Evolutionary conservation across 2,888 invertebrate genomes (phyloP), one percentile per base, ranked within the genome.

Genomic region (Erebia epiphron): DNA sequence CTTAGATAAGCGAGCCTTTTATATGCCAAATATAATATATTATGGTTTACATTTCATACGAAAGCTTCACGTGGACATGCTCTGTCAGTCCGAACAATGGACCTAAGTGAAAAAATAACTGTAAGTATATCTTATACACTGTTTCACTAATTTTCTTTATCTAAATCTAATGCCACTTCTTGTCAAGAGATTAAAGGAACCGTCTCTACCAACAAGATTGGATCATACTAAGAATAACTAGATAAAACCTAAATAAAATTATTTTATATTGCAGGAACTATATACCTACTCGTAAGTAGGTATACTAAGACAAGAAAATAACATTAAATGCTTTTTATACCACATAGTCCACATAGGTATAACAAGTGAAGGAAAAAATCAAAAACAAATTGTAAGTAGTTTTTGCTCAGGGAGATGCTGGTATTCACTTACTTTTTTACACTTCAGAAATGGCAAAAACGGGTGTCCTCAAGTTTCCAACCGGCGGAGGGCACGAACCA

Each of bases 21-120:
- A 93, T 93, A 93, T 92, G 93, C 91, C 93, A 92, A 93, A 93
- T 93, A 93, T 93, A 92, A 93, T 92, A 93, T 93, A 93, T 93
- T 92, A 92, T 92, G 91, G 90, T 91, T 91, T 92, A 88, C 91
- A 91, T 91, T 90, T 90, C 89, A 83, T 76, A 69, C 76, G 80
- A 77, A 79, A 86, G 82, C 76, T 71, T 87, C 83, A 75, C 75
- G 74, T 90, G 88, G 92, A 92, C 80, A 83, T 75, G 79, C 57
- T 73, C n/a, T 21, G 7, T 58, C 18, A 61, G 61, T 18, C 5
- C 18, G 18, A 61, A 43, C 43, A 18, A 61, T 18, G 61, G 61
- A 43, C 18, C 14, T 11, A 43, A 43, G 3, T 16, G 1, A 18
- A 61, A 5, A 16, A 46, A 61, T 18, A 43, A 41, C 57, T 57